Percentiles rank a stretch among this genome's conserved stretches.
Evolutionary conservation across 2,113 vertebrate genomes (phyloP).

Genomic region (Chiloscyllium plagiosum): DNA sequence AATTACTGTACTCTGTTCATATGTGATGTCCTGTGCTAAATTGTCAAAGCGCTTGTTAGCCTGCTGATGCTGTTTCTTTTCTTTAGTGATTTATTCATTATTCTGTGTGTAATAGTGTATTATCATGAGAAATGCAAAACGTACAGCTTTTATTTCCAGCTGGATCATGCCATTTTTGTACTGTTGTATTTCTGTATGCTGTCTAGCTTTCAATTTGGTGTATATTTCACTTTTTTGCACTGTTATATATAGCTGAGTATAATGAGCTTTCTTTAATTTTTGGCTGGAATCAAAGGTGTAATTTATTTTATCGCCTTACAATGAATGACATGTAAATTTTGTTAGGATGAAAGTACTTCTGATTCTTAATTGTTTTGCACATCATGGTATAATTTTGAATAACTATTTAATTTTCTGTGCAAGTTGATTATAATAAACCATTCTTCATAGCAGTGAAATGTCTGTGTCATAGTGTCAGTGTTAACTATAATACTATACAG

Average conservation of each 20-base stretch:
- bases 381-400: constrained; percentile 5
- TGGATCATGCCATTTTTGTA: not conserved
- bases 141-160: constrained; percentile 14
- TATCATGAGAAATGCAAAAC: not conserved
- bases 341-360: constrained; percentile 29
- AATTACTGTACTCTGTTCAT: constrained; percentile 14
- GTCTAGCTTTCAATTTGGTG: constrained; percentile 9
- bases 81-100: constrained; percentile 22
- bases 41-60: constrained; percentile 24
- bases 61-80: not conserved
- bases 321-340: constrained; percentile 35
- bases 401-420: constrained; percentile 26
- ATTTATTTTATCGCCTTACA: constrained; percentile 36
- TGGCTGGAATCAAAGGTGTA: constrained; percentile 25
- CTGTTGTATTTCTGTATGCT: constrained; percentile 16
- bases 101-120: not conserved
- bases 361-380: constrained; percentile 36
- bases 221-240: constrained; percentile 29
- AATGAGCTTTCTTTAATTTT: constrained; percentile 32
- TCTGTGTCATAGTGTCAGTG: not conserved
- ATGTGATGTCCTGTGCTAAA: constrained; percentile 11
- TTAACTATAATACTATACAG: not conserved
- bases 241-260: constrained; percentile 28
- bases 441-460: constrained; percentile 34
- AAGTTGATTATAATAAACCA: constrained; percentile 33